Evolutionary conservation across 2,113 vertebrate species (phyloP).

Genomic region (human): DNA sequence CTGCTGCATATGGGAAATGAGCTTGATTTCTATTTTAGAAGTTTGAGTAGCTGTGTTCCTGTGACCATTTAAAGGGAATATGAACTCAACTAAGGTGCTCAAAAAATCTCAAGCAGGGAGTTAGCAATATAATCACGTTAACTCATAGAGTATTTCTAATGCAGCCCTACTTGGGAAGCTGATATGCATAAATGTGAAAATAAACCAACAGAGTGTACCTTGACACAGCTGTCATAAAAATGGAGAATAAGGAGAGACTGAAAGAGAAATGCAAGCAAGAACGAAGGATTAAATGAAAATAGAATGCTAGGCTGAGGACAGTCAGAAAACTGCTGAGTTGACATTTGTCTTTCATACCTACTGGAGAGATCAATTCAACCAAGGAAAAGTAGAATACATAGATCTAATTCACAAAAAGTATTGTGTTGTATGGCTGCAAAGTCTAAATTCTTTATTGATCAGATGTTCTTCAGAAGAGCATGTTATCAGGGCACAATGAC

Average conservation of each 20-base stretch:
- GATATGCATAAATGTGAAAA: not conserved
- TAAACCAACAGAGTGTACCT: not conserved
- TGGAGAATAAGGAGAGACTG: not conserved
- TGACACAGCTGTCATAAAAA: not conserved
- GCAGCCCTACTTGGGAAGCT: not conserved
- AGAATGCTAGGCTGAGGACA: not conserved
- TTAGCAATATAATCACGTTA: not conserved
- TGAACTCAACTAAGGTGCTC: not conserved
- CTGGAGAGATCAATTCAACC: not conserved
- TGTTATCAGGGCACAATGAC: not conserved
- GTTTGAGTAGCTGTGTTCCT: not conserved
- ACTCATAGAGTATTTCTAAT: not conserved
- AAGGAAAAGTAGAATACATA: not conserved
- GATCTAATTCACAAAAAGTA: not conserved
- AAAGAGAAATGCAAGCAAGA: not conserved
- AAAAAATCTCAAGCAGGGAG: not conserved
- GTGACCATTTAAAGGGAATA: not conserved
- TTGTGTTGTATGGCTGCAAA: not conserved
- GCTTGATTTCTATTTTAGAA: conserved; percentile 34
- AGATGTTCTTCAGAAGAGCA: not conserved
- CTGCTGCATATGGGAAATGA: not conserved
- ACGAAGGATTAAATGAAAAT: not conserved
- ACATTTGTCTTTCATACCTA: not conserved
- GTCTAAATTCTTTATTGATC: not conserved
- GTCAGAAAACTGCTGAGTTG: not conserved